Percentiles rank a stretch among this genome's conserved stretches.
These are phyloP conservation scores for Campylomormyrus numenius DNA, from an alignment of 2,113 vertebrate species.

Conservation along the genomic window DNA sequence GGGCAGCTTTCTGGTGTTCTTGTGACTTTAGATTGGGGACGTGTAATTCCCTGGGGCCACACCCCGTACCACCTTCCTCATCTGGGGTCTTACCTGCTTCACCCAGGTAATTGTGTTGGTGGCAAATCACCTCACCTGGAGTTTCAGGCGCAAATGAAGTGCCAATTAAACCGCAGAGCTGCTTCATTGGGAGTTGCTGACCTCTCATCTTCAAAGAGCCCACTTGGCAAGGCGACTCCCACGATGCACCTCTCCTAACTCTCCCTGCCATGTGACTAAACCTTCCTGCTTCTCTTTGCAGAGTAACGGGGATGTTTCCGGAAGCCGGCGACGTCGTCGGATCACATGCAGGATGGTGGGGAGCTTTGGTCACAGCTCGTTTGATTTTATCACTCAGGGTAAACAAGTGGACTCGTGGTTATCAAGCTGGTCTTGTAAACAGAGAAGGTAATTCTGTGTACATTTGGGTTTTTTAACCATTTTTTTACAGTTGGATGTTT, in stretches of 20 bases:
- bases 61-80: conserved; percentile 13
- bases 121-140: background rate
- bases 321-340: background rate
- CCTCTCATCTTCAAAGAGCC: background rate
- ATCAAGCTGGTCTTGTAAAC: background rate
- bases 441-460: background rate
- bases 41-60: background rate
- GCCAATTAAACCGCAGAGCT: background rate
- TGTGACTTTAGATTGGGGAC: background rate
- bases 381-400: background rate
- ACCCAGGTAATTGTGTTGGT: background rate
- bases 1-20: background rate
- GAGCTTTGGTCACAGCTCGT: background rate
- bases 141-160: background rate
- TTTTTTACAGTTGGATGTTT: background rate
- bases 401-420: background rate
- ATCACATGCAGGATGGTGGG: background rate
- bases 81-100: conserved; percentile 19
- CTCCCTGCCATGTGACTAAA: background rate
- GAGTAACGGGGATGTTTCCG: background rate
- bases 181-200: background rate
- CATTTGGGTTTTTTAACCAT: background rate
- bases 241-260: background rate
- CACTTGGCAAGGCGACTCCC: background rate
- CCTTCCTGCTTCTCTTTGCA: background rate